Percentiles rank a stretch among this genome's conserved stretches.
phyloP scores from a whole-genome alignment of 2,797 vertebrate species.

The Mormyrops boulengeri region DNA sequence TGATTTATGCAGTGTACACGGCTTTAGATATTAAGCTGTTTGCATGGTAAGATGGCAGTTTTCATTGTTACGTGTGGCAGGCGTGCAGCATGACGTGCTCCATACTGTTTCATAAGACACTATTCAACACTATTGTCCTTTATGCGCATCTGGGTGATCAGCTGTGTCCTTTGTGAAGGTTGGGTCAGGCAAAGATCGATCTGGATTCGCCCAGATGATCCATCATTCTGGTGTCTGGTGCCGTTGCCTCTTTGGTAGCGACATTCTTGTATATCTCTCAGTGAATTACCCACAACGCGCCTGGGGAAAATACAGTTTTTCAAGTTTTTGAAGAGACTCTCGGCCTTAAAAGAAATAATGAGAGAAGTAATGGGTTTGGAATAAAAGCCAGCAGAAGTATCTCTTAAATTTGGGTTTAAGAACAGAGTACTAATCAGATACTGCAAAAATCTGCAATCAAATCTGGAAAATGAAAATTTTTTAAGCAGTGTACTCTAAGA shows the following conservation, averaged over 20 bases:
- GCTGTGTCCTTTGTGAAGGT: neutral
- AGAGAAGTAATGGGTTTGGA: neutral
- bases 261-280: neutral
- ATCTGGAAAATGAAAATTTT: neutral
- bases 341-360: neutral
- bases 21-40: neutral
- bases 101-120: neutral
- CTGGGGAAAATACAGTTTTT: neutral
- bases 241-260: neutral
- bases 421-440: neutral
- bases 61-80: neutral
- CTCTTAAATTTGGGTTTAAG: neutral
- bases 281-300: neutral
- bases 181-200: neutral
- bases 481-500: neutral
- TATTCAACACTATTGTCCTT: neutral
- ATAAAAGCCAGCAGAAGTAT: neutral
- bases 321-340: neutral
- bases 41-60: neutral
- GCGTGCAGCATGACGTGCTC: neutral
- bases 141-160: neutral
- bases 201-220: neutral
- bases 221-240: neutral
- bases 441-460: neutral
- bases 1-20: neutral